Base-by-base conservation (phyloP, 2,797 vertebrate species). In the Leuciscus waleckii region DNA sequence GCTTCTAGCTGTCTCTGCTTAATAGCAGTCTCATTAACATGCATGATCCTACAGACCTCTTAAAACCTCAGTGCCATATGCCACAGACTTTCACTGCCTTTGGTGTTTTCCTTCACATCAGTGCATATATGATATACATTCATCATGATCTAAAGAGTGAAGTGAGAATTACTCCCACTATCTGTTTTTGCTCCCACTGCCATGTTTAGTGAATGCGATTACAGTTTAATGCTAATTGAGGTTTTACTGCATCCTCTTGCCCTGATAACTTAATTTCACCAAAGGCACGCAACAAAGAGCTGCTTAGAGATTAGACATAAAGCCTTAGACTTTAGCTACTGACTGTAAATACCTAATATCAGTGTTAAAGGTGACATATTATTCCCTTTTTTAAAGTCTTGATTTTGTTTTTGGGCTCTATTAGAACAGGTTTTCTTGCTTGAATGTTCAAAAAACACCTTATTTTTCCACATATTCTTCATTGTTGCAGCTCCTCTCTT, bases 101-200 rank as follows among this genome's bases (percentile, higher is more conserved):
- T 14, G 77, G 77, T 85, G 77, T 79, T 79, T 63, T 73, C 21
- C 39, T 65, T 85, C 68, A 73, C 77, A 58, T 84, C 63, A 84
- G 74, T 78, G 49, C 74, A 51, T 41, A 29, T 65, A 39, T 26
- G 19, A 73, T 63, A 65, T 65, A 21, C 54, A 79, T 85, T 63
- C 54, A 80, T 85, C 83, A 80, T 43, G n/a, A 84, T 80, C 14
- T 85, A 85, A 85, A 32, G 56, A 80, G 83, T 23, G 76, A 71
- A 29, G 76, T 71, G 51, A 61, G 63, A 79, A 79, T 85, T 39
- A 73, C 76, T 85, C 76, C 76, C 68, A 10, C 26, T 73, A 35
- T 80, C 68, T 39, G 54, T 80, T 71, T 79, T 71, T 63, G 77
- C 68, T 85, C 68, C 83, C 68, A 51, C 77, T 65, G 54, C 67